Evolutionary conservation across 2,113 vertebrate genomes (phyloP).

Genomic region (Rhinoderma darwinii): DNA sequence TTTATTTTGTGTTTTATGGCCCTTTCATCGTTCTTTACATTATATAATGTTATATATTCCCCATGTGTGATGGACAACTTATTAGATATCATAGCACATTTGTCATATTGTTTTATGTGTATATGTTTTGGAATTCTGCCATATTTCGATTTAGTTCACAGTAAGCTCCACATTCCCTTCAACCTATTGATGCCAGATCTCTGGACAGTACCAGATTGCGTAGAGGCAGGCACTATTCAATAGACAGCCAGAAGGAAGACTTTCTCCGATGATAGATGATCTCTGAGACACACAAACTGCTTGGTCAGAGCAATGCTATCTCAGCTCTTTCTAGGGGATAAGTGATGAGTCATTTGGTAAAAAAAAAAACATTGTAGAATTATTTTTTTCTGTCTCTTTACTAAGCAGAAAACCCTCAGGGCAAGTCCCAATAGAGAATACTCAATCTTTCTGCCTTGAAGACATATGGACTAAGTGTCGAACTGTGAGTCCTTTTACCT

Average conservation of each 20-base stretch:
- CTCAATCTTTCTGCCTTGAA: constrained; percentile 32
- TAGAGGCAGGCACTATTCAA: constrained; percentile 16
- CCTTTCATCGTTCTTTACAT: no score
- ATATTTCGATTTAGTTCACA: not conserved
- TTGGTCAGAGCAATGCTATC: constrained; percentile 52
- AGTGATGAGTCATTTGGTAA: constrained; percentile 49
- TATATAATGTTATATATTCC: not conserved
- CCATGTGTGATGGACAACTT: not conserved
- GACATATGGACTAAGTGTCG: constrained; percentile 45
- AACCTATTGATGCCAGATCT: not conserved
- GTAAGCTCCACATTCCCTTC: not conserved
- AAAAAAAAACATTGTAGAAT: constrained; percentile 30
- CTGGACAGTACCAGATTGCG: constrained; percentile 19
- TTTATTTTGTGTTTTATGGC: no score
- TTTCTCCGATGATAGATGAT: constrained; percentile 53
- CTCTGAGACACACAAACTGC: constrained; percentile 33
- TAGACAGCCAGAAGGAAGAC: constrained; percentile 45
- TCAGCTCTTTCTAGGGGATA: constrained; percentile 53
- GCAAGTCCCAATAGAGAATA: constrained; percentile 47
- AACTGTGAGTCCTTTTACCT: constrained; percentile 27
- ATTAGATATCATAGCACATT: not conserved
- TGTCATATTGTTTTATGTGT: not conserved
- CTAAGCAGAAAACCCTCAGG: constrained; percentile 49
- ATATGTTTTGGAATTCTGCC: not conserved
- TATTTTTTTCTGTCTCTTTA: constrained; percentile 39